These are phyloP conservation scores for Agrilus biguttatus DNA, from an alignment of 2,888 invertebrate species.

Conservation along the genomic window DNA sequence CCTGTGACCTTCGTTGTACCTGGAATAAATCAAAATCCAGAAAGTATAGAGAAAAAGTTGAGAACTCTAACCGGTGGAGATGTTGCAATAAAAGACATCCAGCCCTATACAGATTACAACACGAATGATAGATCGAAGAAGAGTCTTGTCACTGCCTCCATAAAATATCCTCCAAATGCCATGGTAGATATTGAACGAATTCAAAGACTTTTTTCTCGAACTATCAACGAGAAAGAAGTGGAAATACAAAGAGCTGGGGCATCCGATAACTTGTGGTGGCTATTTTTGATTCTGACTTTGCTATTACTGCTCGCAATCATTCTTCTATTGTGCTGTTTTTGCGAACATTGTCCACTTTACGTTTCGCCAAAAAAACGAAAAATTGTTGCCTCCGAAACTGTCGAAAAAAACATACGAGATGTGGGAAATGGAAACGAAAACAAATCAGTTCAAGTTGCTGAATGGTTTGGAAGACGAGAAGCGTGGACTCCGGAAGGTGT, in stretches of 20 bases:
- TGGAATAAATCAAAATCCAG: constrained; percentile 57
- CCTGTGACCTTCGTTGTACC: constrained; percentile 74
- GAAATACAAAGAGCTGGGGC: constrained; percentile 21
- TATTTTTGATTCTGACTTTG: constrained; percentile 61
- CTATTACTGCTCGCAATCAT: constrained; percentile 56
- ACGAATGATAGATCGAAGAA: constrained; percentile 23
- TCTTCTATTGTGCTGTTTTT: constrained; percentile 69
- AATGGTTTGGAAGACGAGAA: constrained; percentile 63
- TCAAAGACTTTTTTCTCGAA: constrained; percentile 39
- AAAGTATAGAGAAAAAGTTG: constrained; percentile 58
- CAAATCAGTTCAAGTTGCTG: constrained; percentile 62
- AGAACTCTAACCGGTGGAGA: constrained; percentile 66
- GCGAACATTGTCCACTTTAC: constrained; percentile 73
- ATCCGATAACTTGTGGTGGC: constrained; percentile 60
- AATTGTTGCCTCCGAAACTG: constrained; percentile 60
- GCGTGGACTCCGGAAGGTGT: constrained; percentile 70
- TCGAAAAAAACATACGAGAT: constrained; percentile 59
- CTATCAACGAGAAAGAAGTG: constrained; percentile 8
- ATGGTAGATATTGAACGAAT: constrained; percentile 60
- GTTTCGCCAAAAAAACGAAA: constrained; percentile 62
- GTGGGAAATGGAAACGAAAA: constrained; percentile 37
- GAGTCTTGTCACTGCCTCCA: constrained; percentile 58
- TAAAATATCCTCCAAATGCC: constrained; percentile 45
- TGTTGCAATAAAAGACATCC: constrained; percentile 60
- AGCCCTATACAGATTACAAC: constrained; percentile 29